Evolutionary conservation across 2,888 invertebrate genomes (phyloP), one percentile per base, ranked within the genome.

Genomic region (Bellardia pandia): DNA sequence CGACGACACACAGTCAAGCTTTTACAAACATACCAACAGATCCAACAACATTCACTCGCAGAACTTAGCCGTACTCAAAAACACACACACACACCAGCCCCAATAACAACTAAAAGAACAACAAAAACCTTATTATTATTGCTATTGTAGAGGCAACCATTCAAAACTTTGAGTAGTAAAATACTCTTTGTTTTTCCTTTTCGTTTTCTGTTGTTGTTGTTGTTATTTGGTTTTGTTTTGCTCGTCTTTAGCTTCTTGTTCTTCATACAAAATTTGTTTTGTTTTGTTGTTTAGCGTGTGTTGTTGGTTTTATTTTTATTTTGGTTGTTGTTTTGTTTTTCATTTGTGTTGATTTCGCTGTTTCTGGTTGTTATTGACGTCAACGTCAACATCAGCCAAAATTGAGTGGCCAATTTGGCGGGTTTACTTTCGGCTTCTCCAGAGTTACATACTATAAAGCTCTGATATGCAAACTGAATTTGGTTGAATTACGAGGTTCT

Each of bases 141-240:
- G 69, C 51, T 77, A 64, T 72, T 64, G 30, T 56, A 58, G 77
- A 64, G 79, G 78, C 86, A 77, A 84, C 81, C 84, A 85, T 79
- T 88, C 77, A 88, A 86, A 88, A 84, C 84, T 72, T 75, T 85
- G 86, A 88, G 92, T 90, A 91, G 91, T 90, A 91, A 75, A 79
- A 80, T 82, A 62, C 86, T 82, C 81, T 79, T 74, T 56, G n/a
- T 77, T 77, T 75, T 75, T 77, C 14, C n/a, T 60, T 72, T 3
- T 69, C 79, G 66, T 68, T 69, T 75, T 81, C 77, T 45, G 9
- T 9, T 45, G 2, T 45, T 42, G 42, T 42, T 79, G 23, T 74
- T 53, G 14, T 76, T 76, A 23, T 76, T 71, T 37, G 68, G 11
- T 64, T 75, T 86, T 76, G 66, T 69, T 78, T 81, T 81, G 71